Evolutionary conservation across 2,113 vertebrate species (phyloP).

Genomic region (Nothoprocta pentlandii): DNA sequence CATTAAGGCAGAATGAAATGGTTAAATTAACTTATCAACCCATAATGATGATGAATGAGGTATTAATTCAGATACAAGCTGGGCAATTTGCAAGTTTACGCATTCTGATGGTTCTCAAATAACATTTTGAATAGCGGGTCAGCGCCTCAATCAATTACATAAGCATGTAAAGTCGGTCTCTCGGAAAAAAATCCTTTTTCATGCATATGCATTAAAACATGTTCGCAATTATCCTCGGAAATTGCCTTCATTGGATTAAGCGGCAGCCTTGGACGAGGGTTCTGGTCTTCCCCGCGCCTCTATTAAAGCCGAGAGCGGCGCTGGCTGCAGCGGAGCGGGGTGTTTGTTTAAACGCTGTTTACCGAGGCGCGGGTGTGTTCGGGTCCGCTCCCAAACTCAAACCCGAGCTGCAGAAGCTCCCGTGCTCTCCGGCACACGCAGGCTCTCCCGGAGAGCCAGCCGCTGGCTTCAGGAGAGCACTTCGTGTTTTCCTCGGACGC

Average conservation of each 20-base stretch:
- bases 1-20: conserved; percentile 99
- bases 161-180: conserved; percentile 92
- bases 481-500: conserved; percentile 11
- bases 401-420: conserved; percentile 33
- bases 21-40: conserved; percentile 99
- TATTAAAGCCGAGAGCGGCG: conserved; percentile 79
- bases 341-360: conserved; percentile 82
- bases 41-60: conserved; percentile 99
- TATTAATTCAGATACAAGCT: conserved; percentile 99
- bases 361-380: conserved; percentile 7
- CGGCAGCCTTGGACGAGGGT: conserved; percentile 85
- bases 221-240: conserved; percentile 99
- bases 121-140: conserved; percentile 99
- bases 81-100: conserved; percentile 99
- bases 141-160: conserved; percentile 99
- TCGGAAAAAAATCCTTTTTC: conserved; percentile 95
- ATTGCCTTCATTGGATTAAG: conserved; percentile 99
- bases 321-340: conserved; percentile 69
- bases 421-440: background rate
- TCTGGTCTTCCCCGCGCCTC: conserved; percentile 82
- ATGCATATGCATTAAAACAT: conserved; percentile 99
- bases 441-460: background rate
- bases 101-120: conserved; percentile 99
- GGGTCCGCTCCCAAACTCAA: conserved; percentile 41
- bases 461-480: background rate